These are phyloP conservation scores for Brachyistius frenatus DNA, from an alignment of 2,113 vertebrate genomes.

Conservation along the genomic window DNA sequence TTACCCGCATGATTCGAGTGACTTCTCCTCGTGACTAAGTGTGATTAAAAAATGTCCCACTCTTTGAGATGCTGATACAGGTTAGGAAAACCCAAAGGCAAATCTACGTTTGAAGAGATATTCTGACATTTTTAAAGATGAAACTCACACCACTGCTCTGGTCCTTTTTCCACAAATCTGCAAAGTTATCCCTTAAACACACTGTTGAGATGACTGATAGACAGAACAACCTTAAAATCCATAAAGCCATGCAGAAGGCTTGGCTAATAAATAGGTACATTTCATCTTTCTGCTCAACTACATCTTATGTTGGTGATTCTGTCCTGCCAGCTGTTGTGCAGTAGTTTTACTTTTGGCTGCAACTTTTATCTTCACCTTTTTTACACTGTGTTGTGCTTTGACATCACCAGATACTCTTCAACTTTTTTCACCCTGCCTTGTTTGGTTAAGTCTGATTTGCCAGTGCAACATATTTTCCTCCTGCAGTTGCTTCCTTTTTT, in stretches of 20 bases:
- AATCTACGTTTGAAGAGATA: not conserved
- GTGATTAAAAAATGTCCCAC: slow-evolving; percentile 17
- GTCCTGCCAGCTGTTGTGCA: not conserved
- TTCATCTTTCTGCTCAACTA: not conserved
- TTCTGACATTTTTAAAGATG: not conserved
- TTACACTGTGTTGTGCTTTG: not conserved
- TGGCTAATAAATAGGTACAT: too few species aligned
- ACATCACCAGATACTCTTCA: slow-evolving; percentile 1
- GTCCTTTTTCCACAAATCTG: too few species aligned
- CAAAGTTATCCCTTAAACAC: too few species aligned
- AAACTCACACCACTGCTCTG: too few species aligned
- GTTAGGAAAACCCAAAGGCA: slow-evolving; percentile 1
- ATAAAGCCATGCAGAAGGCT: too few species aligned
- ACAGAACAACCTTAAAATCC: too few species aligned
- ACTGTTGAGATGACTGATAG: too few species aligned
- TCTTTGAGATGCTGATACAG: slow-evolving; percentile 26
- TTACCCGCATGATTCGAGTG: slow-evolving; percentile 42
- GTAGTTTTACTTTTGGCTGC: not conserved
- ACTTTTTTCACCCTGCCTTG: not conserved
- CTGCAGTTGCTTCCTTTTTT: not conserved
- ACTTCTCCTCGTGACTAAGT: slow-evolving; percentile 44
- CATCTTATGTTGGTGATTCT: not conserved
- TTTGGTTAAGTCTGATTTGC: not conserved
- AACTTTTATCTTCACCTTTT: slow-evolving; percentile 9
- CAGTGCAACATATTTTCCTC: not conserved